These are phyloP conservation scores for Notothenia rossii DNA, from an alignment of 2,113 vertebrate genomes.

Conservation along the genomic window DNA sequence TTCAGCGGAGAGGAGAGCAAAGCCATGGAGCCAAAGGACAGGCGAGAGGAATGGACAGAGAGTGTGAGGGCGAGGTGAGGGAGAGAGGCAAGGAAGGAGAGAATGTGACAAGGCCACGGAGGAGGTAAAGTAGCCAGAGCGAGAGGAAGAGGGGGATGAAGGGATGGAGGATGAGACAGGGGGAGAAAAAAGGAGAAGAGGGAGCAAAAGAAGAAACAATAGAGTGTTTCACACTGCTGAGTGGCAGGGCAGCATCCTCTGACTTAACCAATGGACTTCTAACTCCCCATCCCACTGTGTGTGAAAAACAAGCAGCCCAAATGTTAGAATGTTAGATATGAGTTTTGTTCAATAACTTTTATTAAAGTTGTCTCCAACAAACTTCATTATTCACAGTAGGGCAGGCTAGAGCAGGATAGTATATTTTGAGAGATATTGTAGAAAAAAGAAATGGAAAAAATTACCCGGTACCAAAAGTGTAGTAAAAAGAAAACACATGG, in stretches of 20 bases:
- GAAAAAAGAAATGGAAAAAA: not conserved
- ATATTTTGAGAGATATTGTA: not conserved
- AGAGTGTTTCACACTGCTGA: constrained; percentile 47
- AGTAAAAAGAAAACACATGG: not conserved
- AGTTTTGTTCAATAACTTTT: constrained; percentile 6
- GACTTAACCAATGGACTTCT: constrained; percentile 44
- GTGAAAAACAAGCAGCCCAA: constrained; percentile 17
- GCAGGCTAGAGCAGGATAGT: not conserved
- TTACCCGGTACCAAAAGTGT: not conserved
- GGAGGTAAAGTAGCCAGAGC: constrained; percentile 49
- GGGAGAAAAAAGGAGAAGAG: not conserved
- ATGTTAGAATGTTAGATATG: constrained; percentile 6
- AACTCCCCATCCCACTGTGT: constrained; percentile 14
- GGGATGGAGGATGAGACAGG: not conserved
- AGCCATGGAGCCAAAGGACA: constrained; percentile 63
- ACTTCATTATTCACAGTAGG: not conserved
- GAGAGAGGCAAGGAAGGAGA: constrained; percentile 48
- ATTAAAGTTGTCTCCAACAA: not conserved
- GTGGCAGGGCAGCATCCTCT: constrained; percentile 43
- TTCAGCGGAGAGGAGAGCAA: constrained; percentile 23
- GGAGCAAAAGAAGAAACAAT: not conserved
- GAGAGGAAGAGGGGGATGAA: constrained; percentile 12
- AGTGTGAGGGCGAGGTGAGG: constrained; percentile 70
- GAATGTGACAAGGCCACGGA: constrained; percentile 62
- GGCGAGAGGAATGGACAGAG: constrained; percentile 41